Conservation (phyloP, 1,140 invertebrate genomes). For the Pachyrhynchus sulphureomaculatus region DNA sequence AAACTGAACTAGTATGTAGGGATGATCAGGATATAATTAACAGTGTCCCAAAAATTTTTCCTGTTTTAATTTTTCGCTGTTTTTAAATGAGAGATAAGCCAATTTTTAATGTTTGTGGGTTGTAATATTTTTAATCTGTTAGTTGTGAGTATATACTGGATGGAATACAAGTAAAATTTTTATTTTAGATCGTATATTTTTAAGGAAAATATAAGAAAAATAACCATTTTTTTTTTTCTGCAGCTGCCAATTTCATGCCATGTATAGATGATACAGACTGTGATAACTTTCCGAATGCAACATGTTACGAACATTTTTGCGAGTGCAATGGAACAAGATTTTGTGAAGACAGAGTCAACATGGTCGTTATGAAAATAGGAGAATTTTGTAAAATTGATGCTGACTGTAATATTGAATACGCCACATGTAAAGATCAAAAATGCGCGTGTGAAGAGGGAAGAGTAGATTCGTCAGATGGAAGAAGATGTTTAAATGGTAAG, state of each 20-base stretch:
- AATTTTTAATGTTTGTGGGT: no score
- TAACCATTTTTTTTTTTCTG: no score
- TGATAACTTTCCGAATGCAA: neutral
- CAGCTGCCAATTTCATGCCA: neutral
- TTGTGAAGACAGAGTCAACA: neutral
- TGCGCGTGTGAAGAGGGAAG: neutral
- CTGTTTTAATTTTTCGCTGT: no score
- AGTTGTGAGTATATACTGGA: no score
- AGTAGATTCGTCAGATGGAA: neutral
- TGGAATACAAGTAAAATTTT: no score
- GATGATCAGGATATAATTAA: no score
- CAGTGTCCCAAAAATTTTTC: no score
- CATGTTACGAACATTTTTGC: neutral
- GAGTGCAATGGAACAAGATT: neutral
- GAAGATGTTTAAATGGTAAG: conserved; percentile 8
- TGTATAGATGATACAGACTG: neutral
- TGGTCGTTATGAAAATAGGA: neutral
- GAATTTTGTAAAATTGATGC: neutral
- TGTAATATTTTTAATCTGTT: no score
- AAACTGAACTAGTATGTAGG: no score
- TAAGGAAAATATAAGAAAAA: no score
- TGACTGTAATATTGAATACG: conserved; percentile 7
- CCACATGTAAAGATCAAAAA: neutral
- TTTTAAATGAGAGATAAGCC: no score
- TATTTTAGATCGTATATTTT: no score